Percentiles rank a stretch among this genome's conserved stretches.
phyloP scores from a whole-genome alignment of 1,140 invertebrate genomes.

The Macrobrachium rosenbergii region DNA sequence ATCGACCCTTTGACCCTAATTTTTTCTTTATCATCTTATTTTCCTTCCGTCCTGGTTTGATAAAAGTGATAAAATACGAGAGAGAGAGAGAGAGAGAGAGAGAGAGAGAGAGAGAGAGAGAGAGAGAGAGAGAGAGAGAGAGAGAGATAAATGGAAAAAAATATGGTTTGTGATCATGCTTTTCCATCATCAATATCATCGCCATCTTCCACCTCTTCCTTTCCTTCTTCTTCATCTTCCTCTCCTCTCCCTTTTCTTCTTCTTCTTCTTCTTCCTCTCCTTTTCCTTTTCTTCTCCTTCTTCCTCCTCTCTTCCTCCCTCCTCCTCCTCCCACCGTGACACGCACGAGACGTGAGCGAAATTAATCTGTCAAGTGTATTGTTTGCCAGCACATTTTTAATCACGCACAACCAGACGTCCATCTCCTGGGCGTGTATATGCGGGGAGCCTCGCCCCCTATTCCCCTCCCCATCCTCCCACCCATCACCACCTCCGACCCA shows the following conservation, averaged over 20 bases:
- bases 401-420: constrained; percentile 1
- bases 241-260: too few species aligned
- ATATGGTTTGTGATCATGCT: not conserved
- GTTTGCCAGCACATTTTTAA: constrained; percentile 15
- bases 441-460: too few species aligned
- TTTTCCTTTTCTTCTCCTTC: too few species aligned
- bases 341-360: constrained; percentile 3
- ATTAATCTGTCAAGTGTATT: constrained; percentile 23
- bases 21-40: too few species aligned
- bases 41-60: too few species aligned
- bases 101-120: not conserved
- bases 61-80: not conserved
- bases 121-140: not conserved
- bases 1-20: too few species aligned
- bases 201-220: too few species aligned
- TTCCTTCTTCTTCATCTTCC: too few species aligned
- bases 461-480: too few species aligned
- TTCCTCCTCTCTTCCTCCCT: not conserved
- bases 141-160: not conserved
- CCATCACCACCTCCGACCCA: too few species aligned
- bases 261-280: not conserved
- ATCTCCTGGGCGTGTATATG: too few species aligned
- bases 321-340: constrained; percentile 7
- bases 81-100: not conserved
- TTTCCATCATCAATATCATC: too few species aligned